Evolutionary conservation across 1,140 invertebrate genomes (phyloP).

Genomic region (Tachypleus tridentatus): DNA sequence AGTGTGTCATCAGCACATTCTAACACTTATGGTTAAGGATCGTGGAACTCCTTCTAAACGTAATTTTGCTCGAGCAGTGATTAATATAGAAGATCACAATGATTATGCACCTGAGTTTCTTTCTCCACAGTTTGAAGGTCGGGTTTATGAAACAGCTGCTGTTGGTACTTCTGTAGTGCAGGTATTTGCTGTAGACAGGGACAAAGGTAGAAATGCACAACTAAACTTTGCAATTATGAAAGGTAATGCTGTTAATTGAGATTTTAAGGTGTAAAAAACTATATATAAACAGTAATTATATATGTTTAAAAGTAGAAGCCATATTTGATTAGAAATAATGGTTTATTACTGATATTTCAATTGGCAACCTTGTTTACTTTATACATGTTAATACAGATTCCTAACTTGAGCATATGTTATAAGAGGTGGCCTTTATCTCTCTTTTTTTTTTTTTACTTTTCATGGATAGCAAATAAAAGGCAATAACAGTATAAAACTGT

Average conservation of each 20-base stretch:
- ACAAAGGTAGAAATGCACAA: constrained; percentile 65
- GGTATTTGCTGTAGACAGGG: constrained; percentile 61
- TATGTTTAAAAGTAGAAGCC: too few relatives aligned
- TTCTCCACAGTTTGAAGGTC: constrained; percentile 55
- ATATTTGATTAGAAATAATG: too few relatives aligned
- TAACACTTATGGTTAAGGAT: constrained; percentile 83
- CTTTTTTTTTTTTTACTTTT: too few relatives aligned
- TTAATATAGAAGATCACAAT: constrained; percentile 75
- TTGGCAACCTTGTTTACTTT: too few relatives aligned
- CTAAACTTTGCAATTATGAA: constrained; percentile 67
- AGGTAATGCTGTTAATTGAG: constrained; percentile 32
- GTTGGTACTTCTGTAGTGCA: constrained; percentile 57
- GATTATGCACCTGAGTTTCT: constrained; percentile 77
- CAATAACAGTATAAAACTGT: too few relatives aligned
- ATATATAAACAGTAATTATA: too few relatives aligned
- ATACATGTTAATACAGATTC: too few relatives aligned
- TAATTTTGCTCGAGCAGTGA: constrained; percentile 66
- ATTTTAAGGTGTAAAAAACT: too few relatives aligned
- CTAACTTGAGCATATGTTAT: too few relatives aligned
- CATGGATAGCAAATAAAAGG: too few relatives aligned
- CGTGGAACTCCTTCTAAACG: constrained; percentile 70
- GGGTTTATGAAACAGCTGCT: constrained; percentile 59
- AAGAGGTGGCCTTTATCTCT: too few relatives aligned
- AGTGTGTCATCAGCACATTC: constrained; percentile 61
- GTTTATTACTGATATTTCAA: too few relatives aligned